Evolutionary conservation across 2,113 vertebrate species (phyloP), one percentile per base, ranked within the genome.

Genomic region (Podilymbus podiceps): DNA sequence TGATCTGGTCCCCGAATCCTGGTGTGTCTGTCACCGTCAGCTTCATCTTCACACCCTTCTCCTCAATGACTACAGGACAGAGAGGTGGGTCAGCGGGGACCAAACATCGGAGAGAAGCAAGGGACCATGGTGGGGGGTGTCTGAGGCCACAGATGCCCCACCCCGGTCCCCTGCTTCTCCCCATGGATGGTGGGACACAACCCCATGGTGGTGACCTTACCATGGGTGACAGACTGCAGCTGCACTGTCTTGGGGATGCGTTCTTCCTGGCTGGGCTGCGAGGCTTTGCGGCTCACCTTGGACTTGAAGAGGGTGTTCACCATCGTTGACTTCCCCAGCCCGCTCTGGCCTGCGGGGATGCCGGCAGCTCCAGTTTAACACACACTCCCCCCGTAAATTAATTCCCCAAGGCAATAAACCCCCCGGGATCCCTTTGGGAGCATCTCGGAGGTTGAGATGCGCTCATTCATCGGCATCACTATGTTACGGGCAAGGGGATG

Each of bases 231-330:
- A 3, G 99, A 98, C 40, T 99, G 98, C 31, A 99, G 98, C 87
- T 99, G 98, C 96, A 99, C 97, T 0, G 99, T 99, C 97, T 98
- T 99, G 73, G 98, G 98, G 38, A 98, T 98, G 31, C 97, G 98
- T 33, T 98, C 98, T 85, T 98, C 97, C 24, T 98, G 97, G 85
- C 97, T 91, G 0, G 98, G 96, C 12, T 94, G 97, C 1, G 98
- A 97, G 35, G 99, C 98, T 93, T 99, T 99, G 85, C 99, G 98
- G 97, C 98, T 99, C 94, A 99, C 98, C 97, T 99, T 99, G 93
- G 99, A 99, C 97, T 99, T 99, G 98, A 99, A 99, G 68, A 99
- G 97, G 0, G 99, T 99, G 98, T 99, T 99, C 93, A 99, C 98
- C 96, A 99, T 98, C 0, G 99, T 99, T 2, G 99, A 99, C 90